These are phyloP conservation scores for Acutogordius australiensis DNA, from an alignment of 2,888 invertebrate species.

Conservation along the genomic window DNA sequence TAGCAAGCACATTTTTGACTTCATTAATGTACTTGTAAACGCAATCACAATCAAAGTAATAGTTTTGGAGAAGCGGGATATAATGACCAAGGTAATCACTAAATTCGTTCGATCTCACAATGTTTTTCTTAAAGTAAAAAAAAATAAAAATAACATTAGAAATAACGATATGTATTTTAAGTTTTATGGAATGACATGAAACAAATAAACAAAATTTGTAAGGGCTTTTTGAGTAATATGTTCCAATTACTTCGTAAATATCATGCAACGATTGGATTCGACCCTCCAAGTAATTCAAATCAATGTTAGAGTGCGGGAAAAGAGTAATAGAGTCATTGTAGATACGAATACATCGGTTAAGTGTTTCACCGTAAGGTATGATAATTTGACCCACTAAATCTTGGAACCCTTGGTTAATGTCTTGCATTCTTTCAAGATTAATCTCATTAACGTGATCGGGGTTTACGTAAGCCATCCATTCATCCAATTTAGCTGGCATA, in stretches of 20 bases:
- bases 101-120: neutral
- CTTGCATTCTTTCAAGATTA: no score
- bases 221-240: neutral
- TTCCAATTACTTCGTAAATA: neutral
- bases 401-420: no score
- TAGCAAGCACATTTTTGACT: neutral
- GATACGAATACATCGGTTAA: neutral
- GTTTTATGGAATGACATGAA: no score
- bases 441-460: no score
- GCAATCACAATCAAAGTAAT: neutral
- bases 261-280: neutral
- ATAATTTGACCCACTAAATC: neutral
- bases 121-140: neutral
- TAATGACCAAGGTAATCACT: neutral
- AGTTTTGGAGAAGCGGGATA: neutral
- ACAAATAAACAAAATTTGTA: neutral
- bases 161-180: no score
- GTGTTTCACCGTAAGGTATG: neutral
- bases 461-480: no score
- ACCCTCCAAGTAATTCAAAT: neutral
- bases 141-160: no score
- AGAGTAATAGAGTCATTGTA: neutral
- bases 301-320: neutral
- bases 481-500: no score
- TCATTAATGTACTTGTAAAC: conserved; percentile 1